Base-by-base conservation (phyloP, 2,888 invertebrate species). In the Strigamia maritima region DNA sequence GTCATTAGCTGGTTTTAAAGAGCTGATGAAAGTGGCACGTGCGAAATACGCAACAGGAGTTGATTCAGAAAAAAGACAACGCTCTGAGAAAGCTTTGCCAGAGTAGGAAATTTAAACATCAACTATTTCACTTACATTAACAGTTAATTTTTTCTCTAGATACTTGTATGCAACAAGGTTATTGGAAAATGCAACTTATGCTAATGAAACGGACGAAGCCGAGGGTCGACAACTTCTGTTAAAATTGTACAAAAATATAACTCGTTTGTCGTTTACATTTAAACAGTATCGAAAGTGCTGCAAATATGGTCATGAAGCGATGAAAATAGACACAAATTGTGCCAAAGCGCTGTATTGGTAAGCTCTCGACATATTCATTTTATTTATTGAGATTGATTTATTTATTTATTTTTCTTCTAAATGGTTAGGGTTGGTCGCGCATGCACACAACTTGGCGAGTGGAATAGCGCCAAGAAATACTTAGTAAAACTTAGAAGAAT, bases 171-270 rank as follows among this genome's bases (percentile, higher is more conserved):
- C 90, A 0, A 87, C 90, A 0, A 83, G 85, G 16, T 89, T 91
- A 83, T 86, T 95, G 0, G 92, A 93, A 83, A 88, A 88, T 79
- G 90, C 90, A 80, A 87, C 88, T 0, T 84, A 94, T 22, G 89
- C 89, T 44, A 88, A 91, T 85, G 90, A 91, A 40, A 86, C 88
- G 0, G 92, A 94, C 80, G 91, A 93, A 85, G 84, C 85, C 0
- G 87, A 89, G 81, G 90, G 91, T 83, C 90, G 90, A 79, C 88
- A 88, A 76, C 85, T 91, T 80, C 86, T 94, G 0, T 86, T 90
- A 16, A 92, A 90, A 82, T 85, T 94, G 0, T 92, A 92, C 82
- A 88, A 89, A 4, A 95, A 95, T 87, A 86, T 93, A 75, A 90
- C 92, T 12, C 86, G 93, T 54, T 91, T 92, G 83, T 91, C 90